Base-by-base conservation (phyloP, 2,888 invertebrate species). In the Ypsolopha sequella region DNA sequence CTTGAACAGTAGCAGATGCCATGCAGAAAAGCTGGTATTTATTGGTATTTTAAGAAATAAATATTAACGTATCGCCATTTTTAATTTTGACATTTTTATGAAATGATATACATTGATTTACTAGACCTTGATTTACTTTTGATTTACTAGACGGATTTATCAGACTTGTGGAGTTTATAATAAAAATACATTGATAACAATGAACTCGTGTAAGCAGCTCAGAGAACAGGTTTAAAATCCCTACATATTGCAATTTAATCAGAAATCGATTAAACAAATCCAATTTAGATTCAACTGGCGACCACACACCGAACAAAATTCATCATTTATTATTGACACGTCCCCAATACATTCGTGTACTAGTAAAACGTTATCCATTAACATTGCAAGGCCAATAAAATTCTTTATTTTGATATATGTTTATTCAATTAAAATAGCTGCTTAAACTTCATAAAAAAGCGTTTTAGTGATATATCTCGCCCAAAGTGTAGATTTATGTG, bases 261-360 rank as follows among this genome's bases (percentile, higher is more conserved):
- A 48, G 39, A 41, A 24, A 39, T 39, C 39, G 39, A 48, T 48
- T 41, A 48, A 48, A 41, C 48, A 48, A 38, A 48, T 39, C 48
- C 48, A 41, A 48, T 48, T 48, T 48, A 33, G 39, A 41, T 39
- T 9, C 39, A 39, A 7, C 33, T 10, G 54, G 57, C 60, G 73
- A 71, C 73, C 72, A 68, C 73, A 70, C 68, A 59, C 60, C 59
- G 53, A 57, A 57, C 60, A 61, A 60, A 63, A 70, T 72, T 63
- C 63, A 70, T 73, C 71, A 67, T 61, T 58, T 60, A 65, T 51
- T 39, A 46, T 36, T 41, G 44, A 49, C 44, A 44, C 36, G 38
- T 49, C 13, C 36, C n/a, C 36, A 41, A 38, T 43, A 39, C 33
- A 7, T 7, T 24, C 8, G 9, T 34, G 11, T 45, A 24, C 45